Evolutionary conservation across 2,797 vertebrate genomes (phyloP).

Genomic region (Spinus olivaceus): DNA sequence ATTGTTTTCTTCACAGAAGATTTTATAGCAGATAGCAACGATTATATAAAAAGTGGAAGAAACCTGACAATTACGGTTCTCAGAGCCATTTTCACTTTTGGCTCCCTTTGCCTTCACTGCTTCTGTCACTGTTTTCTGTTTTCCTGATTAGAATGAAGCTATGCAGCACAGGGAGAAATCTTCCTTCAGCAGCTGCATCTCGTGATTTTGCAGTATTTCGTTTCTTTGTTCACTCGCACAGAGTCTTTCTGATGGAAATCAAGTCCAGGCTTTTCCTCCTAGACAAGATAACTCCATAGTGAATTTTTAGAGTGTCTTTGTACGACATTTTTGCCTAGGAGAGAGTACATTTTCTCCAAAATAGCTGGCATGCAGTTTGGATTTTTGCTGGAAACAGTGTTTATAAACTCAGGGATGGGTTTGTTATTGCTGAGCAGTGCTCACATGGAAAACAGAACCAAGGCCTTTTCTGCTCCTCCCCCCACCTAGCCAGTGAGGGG

Average conservation of each 20-base stretch:
- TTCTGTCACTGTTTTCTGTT: background rate
- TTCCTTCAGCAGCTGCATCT: background rate
- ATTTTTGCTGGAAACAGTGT: background rate
- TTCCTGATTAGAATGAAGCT: background rate
- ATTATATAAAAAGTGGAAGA: background rate
- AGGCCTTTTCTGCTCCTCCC: background rate
- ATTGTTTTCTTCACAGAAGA: background rate
- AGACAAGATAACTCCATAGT: background rate
- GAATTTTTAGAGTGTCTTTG: slow-evolving; percentile 17
- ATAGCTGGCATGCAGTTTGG: background rate
- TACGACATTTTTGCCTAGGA: background rate
- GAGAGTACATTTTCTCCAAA: background rate
- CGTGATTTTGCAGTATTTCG: background rate
- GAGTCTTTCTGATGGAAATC: slow-evolving; percentile 43
- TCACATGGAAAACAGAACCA: background rate
- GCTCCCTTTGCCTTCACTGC: background rate
- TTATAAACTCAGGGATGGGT: background rate
- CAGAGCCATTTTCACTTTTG: background rate
- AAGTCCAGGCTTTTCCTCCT: slow-evolving; percentile 9
- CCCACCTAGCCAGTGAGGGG: fast-evolving
- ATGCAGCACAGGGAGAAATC: background rate
- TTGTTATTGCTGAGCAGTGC: background rate
- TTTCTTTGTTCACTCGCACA: slow-evolving; percentile 10
- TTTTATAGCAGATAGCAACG: background rate
- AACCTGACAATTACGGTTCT: background rate